Conservation (phyloP, 1,140 invertebrate genomes). For the Sitobion miscanthi region DNA sequence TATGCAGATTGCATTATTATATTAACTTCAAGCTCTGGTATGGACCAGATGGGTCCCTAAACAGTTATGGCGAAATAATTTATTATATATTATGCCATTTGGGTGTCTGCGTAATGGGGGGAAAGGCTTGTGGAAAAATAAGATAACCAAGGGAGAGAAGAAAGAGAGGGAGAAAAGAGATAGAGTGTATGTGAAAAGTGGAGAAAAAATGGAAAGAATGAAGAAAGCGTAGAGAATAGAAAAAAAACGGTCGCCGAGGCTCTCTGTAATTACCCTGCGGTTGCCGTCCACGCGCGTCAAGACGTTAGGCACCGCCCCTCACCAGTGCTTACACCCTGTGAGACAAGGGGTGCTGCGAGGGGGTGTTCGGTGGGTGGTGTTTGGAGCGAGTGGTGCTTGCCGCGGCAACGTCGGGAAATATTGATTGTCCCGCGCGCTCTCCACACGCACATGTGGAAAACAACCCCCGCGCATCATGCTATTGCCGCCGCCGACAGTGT, state of each 20-base stretch:
- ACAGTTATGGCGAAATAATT: neutral
- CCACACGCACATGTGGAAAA: constrained; percentile 47
- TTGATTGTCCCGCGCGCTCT: constrained; percentile 38
- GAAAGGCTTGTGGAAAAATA: too few species aligned
- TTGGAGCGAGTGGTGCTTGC: neutral
- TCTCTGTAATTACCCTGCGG: constrained; percentile 37
- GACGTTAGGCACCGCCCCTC: constrained; percentile 37
- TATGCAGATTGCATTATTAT: neutral
- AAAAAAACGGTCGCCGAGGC: neutral
- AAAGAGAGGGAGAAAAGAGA: neutral
- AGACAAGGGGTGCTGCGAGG: neutral
- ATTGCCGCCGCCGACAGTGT: constrained; percentile 29
- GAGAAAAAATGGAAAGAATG: neutral
- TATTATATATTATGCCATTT: neutral
- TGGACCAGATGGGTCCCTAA: neutral
- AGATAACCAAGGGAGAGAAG: neutral
- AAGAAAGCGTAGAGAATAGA: neutral
- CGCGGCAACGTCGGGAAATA: constrained; percentile 55
- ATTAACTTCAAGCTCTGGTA: neutral
- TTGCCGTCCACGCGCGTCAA: constrained; percentile 35
- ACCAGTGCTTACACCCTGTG: neutral
- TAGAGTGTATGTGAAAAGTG: neutral
- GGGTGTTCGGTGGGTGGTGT: neutral
- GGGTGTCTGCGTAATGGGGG: neutral
- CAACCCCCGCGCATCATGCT: neutral